Evolutionary conservation across 2,888 invertebrate genomes (phyloP).

Genomic region (Amphipyra berbera): DNA sequence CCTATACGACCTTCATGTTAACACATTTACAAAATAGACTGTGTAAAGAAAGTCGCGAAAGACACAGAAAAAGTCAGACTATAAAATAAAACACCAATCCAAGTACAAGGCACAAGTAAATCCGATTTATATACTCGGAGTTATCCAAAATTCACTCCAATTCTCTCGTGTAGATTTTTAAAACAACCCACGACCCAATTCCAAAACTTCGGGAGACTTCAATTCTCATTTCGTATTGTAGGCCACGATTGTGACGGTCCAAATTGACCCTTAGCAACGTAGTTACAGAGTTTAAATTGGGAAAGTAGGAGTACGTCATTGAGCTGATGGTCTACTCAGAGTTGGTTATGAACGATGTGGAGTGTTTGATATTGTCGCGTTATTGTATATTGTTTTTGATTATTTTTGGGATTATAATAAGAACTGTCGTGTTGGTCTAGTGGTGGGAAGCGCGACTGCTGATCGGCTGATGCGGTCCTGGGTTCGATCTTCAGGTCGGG

Average conservation of each 20-base stretch:
- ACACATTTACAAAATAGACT: no score
- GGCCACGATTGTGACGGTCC: conserved; percentile 55
- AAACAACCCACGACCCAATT: conserved; percentile 75
- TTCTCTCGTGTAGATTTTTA: conserved; percentile 59
- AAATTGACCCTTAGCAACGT: conserved; percentile 55
- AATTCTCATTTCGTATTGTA: conserved; percentile 75
- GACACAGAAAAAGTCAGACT: conserved; percentile 9
- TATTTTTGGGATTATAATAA: conserved; percentile 4
- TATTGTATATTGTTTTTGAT: conserved; percentile 18
- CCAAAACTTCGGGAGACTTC: conserved; percentile 69
- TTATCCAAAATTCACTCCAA: conserved; percentile 45
- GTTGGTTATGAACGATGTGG: conserved; percentile 55
- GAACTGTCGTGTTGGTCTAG: no score
- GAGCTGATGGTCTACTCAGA: conserved; percentile 59
- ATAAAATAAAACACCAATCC: conserved; percentile 17
- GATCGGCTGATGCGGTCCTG: no score
- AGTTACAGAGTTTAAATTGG: conserved; percentile 58
- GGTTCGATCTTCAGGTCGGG: no score
- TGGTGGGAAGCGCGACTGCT: no score
- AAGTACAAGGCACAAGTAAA: conserved; percentile 20
- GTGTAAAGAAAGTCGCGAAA: neutral
- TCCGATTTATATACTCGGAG: conserved; percentile 47
- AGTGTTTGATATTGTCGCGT: conserved; percentile 41
- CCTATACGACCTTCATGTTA: no score
- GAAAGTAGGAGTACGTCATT: conserved; percentile 56